phyloP scores from a whole-genome alignment of 2,113 vertebrate species.

The Gobiocypris rarus region DNA sequence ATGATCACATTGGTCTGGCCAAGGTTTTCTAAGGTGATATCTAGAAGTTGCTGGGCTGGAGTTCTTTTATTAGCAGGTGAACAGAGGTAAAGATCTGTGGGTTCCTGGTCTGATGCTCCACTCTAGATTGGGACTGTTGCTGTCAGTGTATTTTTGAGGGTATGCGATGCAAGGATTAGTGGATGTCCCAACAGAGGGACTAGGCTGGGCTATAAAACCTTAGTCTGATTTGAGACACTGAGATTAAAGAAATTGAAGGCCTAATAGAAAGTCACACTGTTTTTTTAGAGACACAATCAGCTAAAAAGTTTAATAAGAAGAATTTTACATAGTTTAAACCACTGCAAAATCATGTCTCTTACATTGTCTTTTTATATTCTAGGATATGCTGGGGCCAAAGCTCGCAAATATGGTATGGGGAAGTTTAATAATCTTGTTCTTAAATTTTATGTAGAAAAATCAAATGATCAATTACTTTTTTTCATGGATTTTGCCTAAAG shows the following conservation, averaged over 20 bases:
- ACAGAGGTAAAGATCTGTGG: background rate
- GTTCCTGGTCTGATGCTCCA: too few relatives aligned
- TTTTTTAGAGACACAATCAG: too few relatives aligned
- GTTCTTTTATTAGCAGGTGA: background rate
- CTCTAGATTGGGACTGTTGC: background rate
- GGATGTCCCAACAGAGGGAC: background rate
- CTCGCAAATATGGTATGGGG: constrained; percentile 56
- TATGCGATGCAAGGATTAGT: background rate
- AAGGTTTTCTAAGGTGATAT: background rate
- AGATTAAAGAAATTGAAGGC: too few relatives aligned
- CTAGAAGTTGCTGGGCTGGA: background rate
- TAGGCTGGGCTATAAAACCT: background rate
- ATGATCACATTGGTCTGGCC: background rate
- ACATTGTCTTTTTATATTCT: background rate
- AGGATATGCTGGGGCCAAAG: constrained; percentile 53
- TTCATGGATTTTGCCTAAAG: background rate
- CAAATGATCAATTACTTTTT: background rate
- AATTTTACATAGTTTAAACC: background rate
- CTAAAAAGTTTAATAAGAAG: background rate
- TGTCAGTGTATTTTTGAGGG: background rate
- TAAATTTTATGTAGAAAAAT: background rate
- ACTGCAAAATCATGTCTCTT: background rate
- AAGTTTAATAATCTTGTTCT: background rate
- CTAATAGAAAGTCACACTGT: too few relatives aligned
- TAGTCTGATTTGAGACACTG: too few relatives aligned